Percentiles rank a stretch among this genome's conserved stretches.
Evolutionary conservation across 2,888 invertebrate species (phyloP).

Genomic region (Heliothis peltigera): DNA sequence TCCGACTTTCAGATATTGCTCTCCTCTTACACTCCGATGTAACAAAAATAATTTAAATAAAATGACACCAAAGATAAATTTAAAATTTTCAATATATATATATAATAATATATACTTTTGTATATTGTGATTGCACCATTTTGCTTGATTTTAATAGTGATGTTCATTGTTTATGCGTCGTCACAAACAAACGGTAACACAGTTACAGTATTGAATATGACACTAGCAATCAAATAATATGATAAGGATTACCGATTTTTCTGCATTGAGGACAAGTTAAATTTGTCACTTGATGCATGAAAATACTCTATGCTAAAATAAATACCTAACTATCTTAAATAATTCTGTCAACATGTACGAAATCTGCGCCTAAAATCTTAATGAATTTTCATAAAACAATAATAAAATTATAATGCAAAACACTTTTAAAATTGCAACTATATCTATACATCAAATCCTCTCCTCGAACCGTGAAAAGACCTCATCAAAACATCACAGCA

Average conservation of each 20-base stretch:
- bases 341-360: constrained; percentile 88
- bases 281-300: constrained; percentile 80
- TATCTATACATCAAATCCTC: constrained; percentile 89
- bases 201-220: constrained; percentile 77
- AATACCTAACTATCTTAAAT: constrained; percentile 90
- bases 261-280: constrained; percentile 76
- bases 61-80: constrained; percentile 53
- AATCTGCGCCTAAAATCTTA: constrained; percentile 88
- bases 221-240: constrained; percentile 77
- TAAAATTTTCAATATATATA: constrained; percentile 52
- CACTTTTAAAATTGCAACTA: constrained; percentile 89
- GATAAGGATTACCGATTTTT: constrained; percentile 74
- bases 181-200: constrained; percentile 69
- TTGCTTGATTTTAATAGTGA: constrained; percentile 68
- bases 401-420: constrained; percentile 90
- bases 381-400: constrained; percentile 88
- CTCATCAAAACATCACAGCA: constrained; percentile 88
- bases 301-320: constrained; percentile 89
- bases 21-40: constrained; percentile 74
- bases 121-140: constrained; percentile 79
- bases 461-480: constrained; percentile 86
- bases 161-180: constrained; percentile 70
- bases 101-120: constrained; percentile 67
- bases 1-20: constrained; percentile 83
- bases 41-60: constrained; percentile 66